These are phyloP conservation scores for Neria commutata DNA, from an alignment of 2,888 invertebrate genomes.

Conservation along the genomic window DNA sequence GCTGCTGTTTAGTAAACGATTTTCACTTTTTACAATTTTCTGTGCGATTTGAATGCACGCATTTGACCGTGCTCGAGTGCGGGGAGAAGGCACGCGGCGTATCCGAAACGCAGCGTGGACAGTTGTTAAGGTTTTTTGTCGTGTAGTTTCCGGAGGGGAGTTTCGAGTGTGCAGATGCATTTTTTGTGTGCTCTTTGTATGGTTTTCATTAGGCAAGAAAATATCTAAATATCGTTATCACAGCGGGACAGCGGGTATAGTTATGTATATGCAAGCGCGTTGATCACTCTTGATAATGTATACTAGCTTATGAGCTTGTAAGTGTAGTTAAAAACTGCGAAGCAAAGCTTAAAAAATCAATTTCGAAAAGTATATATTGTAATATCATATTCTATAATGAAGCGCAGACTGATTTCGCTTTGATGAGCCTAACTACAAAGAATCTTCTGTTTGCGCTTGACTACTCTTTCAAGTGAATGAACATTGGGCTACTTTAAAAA, in stretches of 20 bases:
- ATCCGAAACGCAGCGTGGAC: not conserved
- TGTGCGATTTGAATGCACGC: conserved; percentile 18
- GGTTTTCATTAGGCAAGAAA: conserved; percentile 41
- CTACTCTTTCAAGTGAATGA: too few species aligned
- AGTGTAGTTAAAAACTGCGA: not conserved
- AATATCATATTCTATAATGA: too few species aligned
- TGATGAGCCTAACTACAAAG: too few species aligned
- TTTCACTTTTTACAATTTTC: conserved; percentile 15
- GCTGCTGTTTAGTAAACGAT: conserved; percentile 20
- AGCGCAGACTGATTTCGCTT: too few species aligned
- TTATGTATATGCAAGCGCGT: not conserved
- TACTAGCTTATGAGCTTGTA: too few species aligned
- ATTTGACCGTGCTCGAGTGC: conserved; percentile 36
- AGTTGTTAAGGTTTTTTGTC: not conserved
- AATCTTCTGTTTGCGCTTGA: too few species aligned
- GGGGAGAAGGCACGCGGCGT: conserved; percentile 13
- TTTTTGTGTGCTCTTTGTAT: conserved; percentile 5
- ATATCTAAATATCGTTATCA: conserved; percentile 50
- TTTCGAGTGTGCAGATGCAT: conserved; percentile 20
- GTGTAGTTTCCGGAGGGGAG: conserved; percentile 27
- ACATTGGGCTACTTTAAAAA: not conserved
- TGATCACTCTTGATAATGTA: too few species aligned
- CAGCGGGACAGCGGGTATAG: conserved; percentile 37
- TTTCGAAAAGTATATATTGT: not conserved
- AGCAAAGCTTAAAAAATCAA: too few species aligned